A percentile compares a stretch with the other conserved stretches of the same genome.
phyloP scores from a whole-genome alignment of 2,113 vertebrate genomes.

The Nycticryphes semicollaris region DNA sequence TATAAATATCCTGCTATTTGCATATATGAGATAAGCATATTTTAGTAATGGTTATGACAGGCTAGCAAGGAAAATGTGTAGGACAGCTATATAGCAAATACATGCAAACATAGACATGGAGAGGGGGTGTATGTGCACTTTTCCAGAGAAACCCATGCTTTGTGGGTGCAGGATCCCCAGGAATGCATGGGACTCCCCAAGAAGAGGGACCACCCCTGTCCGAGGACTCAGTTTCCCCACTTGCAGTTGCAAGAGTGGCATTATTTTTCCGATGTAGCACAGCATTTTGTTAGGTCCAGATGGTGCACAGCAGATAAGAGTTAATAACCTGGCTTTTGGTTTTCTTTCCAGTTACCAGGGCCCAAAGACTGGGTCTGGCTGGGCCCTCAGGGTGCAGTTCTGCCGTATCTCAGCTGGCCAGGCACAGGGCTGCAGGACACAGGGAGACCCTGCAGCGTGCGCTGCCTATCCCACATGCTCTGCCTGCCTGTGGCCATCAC shows the following conservation, averaged over 20 bases:
- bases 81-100: not conserved
- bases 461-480: fast-evolving
- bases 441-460: fast-evolving
- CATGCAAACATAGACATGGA: not conserved
- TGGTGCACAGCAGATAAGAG: not conserved
- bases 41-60: constrained; percentile 51
- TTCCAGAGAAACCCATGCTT: not conserved
- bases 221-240: not conserved
- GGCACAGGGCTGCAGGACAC: not conserved
- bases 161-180: fast-evolving
- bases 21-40: constrained; percentile 63
- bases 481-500: not conserved
- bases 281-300: not conserved
- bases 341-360: not conserved
- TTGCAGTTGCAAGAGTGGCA: not conserved
- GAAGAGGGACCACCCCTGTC: not conserved
- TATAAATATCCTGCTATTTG: constrained; percentile 63
- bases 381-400: not conserved
- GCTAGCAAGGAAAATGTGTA: constrained; percentile 42
- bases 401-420: not conserved
- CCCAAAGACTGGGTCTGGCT: fast-evolving
- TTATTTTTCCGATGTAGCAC: fast-evolving
- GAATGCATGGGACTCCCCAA: fast-evolving
- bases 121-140: not conserved
- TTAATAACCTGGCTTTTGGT: fast-evolving